A percentile compares a stretch with the other conserved stretches of the same genome.
These are phyloP conservation scores for Nemoura dubitans DNA, from an alignment of 2,888 invertebrate genomes.

Conservation along the genomic window DNA sequence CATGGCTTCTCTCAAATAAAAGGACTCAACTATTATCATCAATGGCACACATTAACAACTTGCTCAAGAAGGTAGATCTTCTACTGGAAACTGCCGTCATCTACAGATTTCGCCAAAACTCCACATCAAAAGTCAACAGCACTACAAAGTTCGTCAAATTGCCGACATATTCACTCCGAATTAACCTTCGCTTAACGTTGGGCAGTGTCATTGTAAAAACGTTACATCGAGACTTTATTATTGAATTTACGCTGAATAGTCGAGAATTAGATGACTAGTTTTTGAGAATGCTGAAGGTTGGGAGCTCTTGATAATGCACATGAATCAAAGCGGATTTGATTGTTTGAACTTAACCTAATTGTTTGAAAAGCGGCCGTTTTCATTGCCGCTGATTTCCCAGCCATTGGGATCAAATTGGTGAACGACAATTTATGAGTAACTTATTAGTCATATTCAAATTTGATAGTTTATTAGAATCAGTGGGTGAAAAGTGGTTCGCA, in stretches of 20 bases:
- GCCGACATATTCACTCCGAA: background rate
- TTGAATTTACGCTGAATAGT: background rate
- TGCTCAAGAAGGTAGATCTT: slow-evolving; percentile 29
- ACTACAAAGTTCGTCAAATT: background rate
- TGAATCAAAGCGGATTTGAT: background rate
- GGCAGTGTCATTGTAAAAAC: background rate
- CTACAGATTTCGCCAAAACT: slow-evolving; percentile 24
- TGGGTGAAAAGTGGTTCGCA: background rate
- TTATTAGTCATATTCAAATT: background rate
- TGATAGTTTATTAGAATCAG: background rate
- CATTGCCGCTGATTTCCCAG: background rate
- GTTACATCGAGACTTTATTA: background rate
- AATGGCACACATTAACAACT: slow-evolving; percentile 12
- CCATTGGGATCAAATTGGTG: background rate
- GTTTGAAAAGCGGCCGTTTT: background rate
- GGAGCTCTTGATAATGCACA: too few relatives aligned
- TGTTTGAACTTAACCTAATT: background rate
- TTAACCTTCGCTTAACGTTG: background rate
- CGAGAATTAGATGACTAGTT: background rate
- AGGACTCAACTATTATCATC: slow-evolving; percentile 14
- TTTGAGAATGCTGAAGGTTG: too few relatives aligned
- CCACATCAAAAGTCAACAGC: background rate
- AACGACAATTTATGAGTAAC: background rate
- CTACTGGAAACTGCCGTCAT: background rate
- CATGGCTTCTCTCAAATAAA: slow-evolving; percentile 48